Evolutionary conservation across 2,888 invertebrate species (phyloP).

Genomic region (Leptinotarsa juncta): DNA sequence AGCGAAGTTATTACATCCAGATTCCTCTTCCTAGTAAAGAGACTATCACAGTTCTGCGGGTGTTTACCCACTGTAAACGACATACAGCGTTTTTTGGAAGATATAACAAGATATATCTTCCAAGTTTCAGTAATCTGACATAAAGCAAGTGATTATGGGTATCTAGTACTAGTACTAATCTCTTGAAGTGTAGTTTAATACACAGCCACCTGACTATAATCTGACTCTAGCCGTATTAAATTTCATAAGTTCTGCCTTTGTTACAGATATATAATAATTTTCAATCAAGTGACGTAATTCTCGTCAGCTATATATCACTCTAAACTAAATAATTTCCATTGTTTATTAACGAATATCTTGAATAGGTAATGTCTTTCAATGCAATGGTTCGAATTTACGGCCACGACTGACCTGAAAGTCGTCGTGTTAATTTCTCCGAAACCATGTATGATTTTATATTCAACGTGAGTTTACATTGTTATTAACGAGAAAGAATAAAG

Average conservation of each 20-base stretch:
- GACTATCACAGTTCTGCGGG: no score
- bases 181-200: background rate
- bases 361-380: constrained; percentile 8
- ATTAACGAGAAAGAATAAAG: constrained; percentile 18
- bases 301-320: constrained; percentile 12
- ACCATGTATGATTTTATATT: constrained; percentile 20
- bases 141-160: no score
- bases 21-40: no score
- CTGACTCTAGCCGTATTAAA: constrained; percentile 9
- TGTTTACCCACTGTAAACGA: no score
- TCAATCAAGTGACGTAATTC: constrained; percentile 18
- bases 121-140: no score
- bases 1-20: no score
- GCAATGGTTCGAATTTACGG: constrained; percentile 9
- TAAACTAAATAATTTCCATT: constrained; percentile 18
- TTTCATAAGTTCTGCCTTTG: constrained; percentile 15
- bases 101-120: no score
- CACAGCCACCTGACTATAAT: constrained; percentile 9
- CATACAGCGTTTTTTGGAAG: no score
- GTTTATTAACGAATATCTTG: constrained; percentile 12
- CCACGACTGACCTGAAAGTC: constrained; percentile 13
- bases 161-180: background rate
- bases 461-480: constrained; percentile 21
- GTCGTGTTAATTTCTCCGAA: constrained; percentile 17
- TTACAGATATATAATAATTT: constrained; percentile 18